phyloP scores from a whole-genome alignment of 1,140 invertebrate genomes.

The Samia ricini region DNA sequence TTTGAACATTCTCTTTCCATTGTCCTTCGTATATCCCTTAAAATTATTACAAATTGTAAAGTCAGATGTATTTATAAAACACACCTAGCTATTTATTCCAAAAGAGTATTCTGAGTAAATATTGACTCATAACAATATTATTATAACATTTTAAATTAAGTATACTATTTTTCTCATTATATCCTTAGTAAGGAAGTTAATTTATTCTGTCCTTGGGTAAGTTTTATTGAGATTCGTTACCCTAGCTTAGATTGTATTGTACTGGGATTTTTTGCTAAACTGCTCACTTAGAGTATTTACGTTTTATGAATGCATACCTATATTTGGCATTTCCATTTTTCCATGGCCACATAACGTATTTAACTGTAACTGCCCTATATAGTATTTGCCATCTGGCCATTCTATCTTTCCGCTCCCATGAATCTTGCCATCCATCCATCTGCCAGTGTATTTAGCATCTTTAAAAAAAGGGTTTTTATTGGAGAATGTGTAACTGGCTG shows the following conservation, averaged over 20 bases:
- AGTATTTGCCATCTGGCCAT: conserved; percentile 88
- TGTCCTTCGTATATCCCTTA: conserved; percentile 87
- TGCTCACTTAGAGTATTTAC: no score
- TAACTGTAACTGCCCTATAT: conserved; percentile 87
- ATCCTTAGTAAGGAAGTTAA: no score
- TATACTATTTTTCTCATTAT: no score
- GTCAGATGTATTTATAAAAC: not conserved
- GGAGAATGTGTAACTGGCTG: conserved; percentile 85
- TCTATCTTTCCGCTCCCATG: conserved; percentile 89
- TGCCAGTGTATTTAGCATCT: conserved; percentile 86
- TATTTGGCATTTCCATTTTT: conserved; percentile 81
- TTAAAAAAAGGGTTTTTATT: conserved; percentile 84
- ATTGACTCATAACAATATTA: no score
- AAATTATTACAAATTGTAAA: conserved; percentile 22
- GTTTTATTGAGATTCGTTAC: no score
- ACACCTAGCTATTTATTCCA: no score
- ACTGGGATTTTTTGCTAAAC: no score
- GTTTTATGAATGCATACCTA: conserved; percentile 54
- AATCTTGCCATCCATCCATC: conserved; percentile 89
- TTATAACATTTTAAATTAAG: no score
- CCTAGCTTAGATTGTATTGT: no score
- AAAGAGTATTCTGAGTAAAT: no score
- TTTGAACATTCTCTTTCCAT: conserved; percentile 90
- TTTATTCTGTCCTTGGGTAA: no score
- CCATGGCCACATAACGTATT: conserved; percentile 87